Conservation (phyloP, 2,113 vertebrate species). For the Neoarius graeffei region DNA sequence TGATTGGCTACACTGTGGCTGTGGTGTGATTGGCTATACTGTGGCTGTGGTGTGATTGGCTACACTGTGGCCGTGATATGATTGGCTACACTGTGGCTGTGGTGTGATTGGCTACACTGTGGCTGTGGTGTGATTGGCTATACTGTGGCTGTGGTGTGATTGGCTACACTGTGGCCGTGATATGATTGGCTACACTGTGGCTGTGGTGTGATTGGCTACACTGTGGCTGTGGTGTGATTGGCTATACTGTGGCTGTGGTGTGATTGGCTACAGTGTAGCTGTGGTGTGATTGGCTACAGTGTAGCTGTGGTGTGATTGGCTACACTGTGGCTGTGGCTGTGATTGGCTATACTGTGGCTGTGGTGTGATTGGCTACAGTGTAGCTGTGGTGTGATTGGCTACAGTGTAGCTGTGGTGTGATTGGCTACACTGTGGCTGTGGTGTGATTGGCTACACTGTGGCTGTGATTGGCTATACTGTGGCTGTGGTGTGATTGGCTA, state of each 20-base stretch:
- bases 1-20: too few species aligned
- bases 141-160: too few species aligned
- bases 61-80: too few species aligned
- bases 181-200: neutral
- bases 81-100: too few species aligned
- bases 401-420: neutral
- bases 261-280: neutral
- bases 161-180: too few species aligned
- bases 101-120: neutral
- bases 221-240: neutral
- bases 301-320: neutral
- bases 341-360: neutral
- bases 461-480: neutral
- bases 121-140: too few species aligned
- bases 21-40: too few species aligned
- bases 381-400: neutral
- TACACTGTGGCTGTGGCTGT: neutral
- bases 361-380: neutral
- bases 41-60: too few species aligned
- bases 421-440: neutral
- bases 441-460: neutral
- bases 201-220: neutral
- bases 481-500: neutral
- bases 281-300: neutral
- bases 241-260: neutral